Evolutionary conservation across 2,113 vertebrate genomes (phyloP).

Genomic region (Carettochelys insculpta): DNA sequence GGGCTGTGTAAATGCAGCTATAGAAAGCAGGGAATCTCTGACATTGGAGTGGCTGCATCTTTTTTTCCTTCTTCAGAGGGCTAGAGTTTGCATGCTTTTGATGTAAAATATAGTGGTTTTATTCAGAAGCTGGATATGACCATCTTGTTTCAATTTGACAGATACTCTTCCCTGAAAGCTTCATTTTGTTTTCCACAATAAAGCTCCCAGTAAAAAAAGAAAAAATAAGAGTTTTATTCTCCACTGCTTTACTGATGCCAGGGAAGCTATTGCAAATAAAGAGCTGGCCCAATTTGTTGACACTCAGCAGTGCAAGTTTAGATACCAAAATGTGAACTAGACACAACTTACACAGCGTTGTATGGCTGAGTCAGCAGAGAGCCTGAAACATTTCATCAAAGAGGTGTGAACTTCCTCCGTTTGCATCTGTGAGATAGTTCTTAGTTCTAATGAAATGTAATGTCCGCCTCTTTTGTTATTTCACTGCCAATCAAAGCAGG

Average conservation of each 20-base stretch:
- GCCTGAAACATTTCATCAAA: neutral
- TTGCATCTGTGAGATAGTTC: neutral
- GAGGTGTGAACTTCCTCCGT: neutral
- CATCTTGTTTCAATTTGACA: neutral
- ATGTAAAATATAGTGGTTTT: neutral
- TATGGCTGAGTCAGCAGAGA: neutral
- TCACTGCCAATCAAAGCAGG: neutral
- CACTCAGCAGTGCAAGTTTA: neutral
- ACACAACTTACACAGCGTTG: neutral
- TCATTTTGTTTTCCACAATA: neutral
- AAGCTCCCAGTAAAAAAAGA: neutral
- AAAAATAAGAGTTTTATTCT: rapidly evolving
- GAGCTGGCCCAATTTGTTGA: neutral
- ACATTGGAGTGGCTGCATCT: neutral
- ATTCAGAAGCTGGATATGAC: neutral
- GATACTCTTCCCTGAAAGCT: neutral
- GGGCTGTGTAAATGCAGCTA: too few relatives aligned
- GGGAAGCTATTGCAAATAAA: neutral
- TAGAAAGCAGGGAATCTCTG: neutral
- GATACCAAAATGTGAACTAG: neutral
- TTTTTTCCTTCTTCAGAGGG: neutral
- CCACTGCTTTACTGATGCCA: neutral
- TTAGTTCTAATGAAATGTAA: neutral
- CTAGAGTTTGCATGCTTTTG: neutral
- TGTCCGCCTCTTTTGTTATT: neutral